A percentile compares a stretch with the other conserved stretches of the same genome.
These are phyloP conservation scores for Hydrotaea diabolus DNA, from an alignment of 2,888 invertebrate genomes.

Conservation along the genomic window DNA sequence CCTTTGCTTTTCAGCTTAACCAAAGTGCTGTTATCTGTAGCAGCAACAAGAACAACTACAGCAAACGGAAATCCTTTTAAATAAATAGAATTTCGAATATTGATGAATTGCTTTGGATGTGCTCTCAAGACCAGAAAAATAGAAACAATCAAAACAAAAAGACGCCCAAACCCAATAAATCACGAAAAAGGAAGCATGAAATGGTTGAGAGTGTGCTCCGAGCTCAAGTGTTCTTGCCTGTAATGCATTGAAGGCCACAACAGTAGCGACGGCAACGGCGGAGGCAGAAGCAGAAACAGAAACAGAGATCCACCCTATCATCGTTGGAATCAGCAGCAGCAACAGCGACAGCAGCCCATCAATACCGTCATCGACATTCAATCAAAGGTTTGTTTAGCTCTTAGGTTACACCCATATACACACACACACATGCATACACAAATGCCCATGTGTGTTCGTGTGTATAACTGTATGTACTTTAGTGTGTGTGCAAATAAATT, in stretches of 20 bases:
- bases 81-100: slow-evolving; percentile 33
- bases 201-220: slow-evolving; percentile 19
- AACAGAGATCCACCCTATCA: slow-evolving; percentile 10
- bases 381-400: slow-evolving; percentile 40
- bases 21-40: not conserved
- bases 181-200: slow-evolving; percentile 25
- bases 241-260: slow-evolving; percentile 10
- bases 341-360: no score
- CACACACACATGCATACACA: no score
- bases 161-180: slow-evolving; percentile 14
- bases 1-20: slow-evolving; percentile 14
- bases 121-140: not conserved
- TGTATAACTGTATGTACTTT: no score
- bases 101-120: slow-evolving; percentile 35
- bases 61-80: slow-evolving; percentile 11
- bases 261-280: not conserved
- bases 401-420: not conserved
- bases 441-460: no score
- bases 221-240: slow-evolving; percentile 6
- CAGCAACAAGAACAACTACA: slow-evolving; percentile 13
- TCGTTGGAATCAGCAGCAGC: not conserved
- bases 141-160: slow-evolving; percentile 7
- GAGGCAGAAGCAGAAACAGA: not conserved
- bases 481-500: no score
- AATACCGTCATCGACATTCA: slow-evolving; percentile 14